Evolutionary conservation across 2,113 vertebrate genomes (phyloP).

Genomic region (Vidua macroura): DNA sequence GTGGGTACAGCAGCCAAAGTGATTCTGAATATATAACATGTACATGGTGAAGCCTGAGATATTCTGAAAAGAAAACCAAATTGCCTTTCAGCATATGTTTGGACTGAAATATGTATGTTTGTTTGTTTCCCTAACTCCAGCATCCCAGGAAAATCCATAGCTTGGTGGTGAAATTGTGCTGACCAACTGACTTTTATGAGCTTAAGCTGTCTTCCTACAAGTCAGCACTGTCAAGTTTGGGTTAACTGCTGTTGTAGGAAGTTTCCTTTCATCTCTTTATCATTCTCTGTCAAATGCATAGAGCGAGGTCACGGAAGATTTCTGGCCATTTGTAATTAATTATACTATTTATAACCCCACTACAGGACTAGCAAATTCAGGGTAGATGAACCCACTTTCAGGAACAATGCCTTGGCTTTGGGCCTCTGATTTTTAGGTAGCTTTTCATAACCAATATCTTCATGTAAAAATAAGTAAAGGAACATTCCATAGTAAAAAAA

Average conservation of each 20-base stretch:
- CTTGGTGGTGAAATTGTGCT: neutral
- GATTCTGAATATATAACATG: neutral
- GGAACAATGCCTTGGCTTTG: neutral
- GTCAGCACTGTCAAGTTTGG: neutral
- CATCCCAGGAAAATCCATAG: neutral
- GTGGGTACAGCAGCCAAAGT: neutral
- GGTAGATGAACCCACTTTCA: neutral
- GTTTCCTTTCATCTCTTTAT: neutral
- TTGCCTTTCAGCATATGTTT: neutral
- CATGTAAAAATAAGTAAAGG: neutral
- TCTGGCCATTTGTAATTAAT: neutral
- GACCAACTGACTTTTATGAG: neutral
- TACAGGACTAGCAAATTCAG: neutral
- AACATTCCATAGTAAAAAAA: conserved; percentile 11
- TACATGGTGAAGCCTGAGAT: neutral
- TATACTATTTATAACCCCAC: neutral
- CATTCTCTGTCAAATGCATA: neutral
- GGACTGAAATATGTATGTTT: neutral
- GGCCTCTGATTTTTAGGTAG: neutral
- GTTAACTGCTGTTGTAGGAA: neutral
- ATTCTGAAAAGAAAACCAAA: neutral
- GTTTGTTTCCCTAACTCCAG: neutral
- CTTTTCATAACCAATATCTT: neutral
- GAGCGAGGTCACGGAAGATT: neutral
- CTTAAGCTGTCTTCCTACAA: neutral